Percentiles rank a stretch among this genome's conserved stretches.
phyloP scores from a whole-genome alignment of 2,888 invertebrate genomes.

The Lottia scabra region DNA sequence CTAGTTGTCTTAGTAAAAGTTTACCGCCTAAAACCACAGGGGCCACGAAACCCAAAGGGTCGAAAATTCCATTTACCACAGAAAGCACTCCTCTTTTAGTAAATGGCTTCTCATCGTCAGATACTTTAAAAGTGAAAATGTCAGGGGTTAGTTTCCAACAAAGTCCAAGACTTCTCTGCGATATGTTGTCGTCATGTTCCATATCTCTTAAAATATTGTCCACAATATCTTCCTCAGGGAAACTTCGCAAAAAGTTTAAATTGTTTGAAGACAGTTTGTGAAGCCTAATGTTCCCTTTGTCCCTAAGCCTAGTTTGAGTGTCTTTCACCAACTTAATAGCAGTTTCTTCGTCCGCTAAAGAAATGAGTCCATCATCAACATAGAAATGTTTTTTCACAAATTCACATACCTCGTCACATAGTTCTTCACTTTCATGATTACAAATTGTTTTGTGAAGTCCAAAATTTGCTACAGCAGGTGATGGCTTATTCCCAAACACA shows the following conservation, averaged over 20 bases:
- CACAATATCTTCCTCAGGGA: conserved; percentile 5
- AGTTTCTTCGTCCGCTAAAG: conserved; percentile 10
- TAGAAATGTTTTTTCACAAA: conserved; percentile 21
- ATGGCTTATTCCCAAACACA: neutral
- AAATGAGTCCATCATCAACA: conserved; percentile 27
- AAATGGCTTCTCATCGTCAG: conserved; percentile 14
- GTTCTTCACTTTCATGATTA: neutral
- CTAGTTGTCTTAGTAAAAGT: neutral
- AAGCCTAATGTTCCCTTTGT: conserved; percentile 21
- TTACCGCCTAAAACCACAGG: conserved; percentile 13
- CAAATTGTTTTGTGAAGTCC: neutral
- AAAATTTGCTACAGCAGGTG: neutral
- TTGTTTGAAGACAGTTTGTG: conserved; percentile 26
- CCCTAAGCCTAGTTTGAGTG: conserved; percentile 12
- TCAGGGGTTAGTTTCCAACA: conserved; percentile 19
- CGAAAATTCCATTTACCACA: conserved; percentile 21
- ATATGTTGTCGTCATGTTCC: neutral
- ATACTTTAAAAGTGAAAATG: conserved; percentile 13
- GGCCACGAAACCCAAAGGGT: conserved; percentile 18
- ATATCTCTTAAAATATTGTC: conserved; percentile 16
- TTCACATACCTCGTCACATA: neutral
- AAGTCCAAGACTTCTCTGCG: conserved; percentile 22
- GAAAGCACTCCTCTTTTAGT: conserved; percentile 23
- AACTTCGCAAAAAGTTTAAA: conserved; percentile 9
- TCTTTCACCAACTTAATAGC: conserved; percentile 18